phyloP scores from a whole-genome alignment of 2,888 invertebrate species.

The Plagodis pulveraria region DNA sequence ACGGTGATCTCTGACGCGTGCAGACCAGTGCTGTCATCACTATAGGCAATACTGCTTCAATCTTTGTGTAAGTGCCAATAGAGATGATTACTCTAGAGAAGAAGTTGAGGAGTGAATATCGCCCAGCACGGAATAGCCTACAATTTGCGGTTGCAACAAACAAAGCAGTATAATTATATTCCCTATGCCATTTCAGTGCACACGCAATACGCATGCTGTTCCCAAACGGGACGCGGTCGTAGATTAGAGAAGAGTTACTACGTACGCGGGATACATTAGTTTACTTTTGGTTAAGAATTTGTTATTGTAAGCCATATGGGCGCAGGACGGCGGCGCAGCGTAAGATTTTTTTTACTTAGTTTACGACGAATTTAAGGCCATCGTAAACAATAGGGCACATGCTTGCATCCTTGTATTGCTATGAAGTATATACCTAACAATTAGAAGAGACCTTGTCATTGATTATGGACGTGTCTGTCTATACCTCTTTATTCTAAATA shows the following conservation, averaged over 20 bases:
- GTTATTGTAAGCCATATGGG: slow-evolving; percentile 81
- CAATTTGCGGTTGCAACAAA: slow-evolving; percentile 45
- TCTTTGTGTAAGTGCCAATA: too few species aligned
- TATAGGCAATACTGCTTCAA: too few species aligned
- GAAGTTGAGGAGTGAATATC: neutral
- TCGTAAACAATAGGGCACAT: slow-evolving; percentile 79
- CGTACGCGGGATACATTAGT: slow-evolving; percentile 64
- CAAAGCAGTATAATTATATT: slow-evolving; percentile 38
- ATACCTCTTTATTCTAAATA: too few species aligned
- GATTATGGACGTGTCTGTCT: too few species aligned
- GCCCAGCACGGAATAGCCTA: neutral
- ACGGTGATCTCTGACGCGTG: too few species aligned
- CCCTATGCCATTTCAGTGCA: slow-evolving; percentile 57
- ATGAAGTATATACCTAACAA: slow-evolving; percentile 35
- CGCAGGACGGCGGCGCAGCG: slow-evolving; percentile 58
- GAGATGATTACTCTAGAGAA: too few species aligned
- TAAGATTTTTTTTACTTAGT: slow-evolving; percentile 63
- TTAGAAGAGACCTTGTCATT: neutral
- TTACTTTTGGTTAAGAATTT: slow-evolving; percentile 82
- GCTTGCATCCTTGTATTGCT: slow-evolving; percentile 59
- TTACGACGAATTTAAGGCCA: slow-evolving; percentile 72
- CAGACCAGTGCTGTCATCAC: too few species aligned
- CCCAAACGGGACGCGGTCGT: slow-evolving; percentile 54
- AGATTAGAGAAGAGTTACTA: neutral
- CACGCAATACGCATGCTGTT: slow-evolving; percentile 10